Base-by-base conservation (phyloP, 2,113 vertebrate species). In the Jaculus jaculus region DNA sequence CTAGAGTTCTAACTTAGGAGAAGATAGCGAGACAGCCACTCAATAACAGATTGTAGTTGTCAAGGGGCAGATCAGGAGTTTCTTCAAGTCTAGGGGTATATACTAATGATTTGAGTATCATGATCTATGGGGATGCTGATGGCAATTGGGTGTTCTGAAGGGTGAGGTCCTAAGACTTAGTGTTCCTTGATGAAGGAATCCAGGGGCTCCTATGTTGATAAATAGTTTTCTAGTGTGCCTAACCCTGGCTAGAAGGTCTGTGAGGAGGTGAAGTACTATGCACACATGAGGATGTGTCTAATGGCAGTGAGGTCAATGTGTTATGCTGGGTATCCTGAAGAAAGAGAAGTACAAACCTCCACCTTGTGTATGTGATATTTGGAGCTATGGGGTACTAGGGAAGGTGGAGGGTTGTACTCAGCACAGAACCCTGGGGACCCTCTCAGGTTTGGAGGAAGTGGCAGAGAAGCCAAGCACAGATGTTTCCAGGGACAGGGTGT, bases 51-150 rank as follows among this genome's bases (percentile, higher is more conserved):
- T 2, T 3, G 2, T 68, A n/a, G 28, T 26, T 0, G 9, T 21
- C 54, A 7, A 23, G 26, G 34, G 74, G 23, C 17, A 3, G 34
- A 13, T 5, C 42, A 16, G 42, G 71, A n/a, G 15, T 24, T 23
- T 5, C 10, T 3, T 7, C 30, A 11, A 3, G 47, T 34, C 60
- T 28, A 6, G 1, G 15, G 8, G 34, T 39, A 34, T 58, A 0
- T 2, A 63, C 7, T 16, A 13, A 2, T 15, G 34, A 12, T 0
- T 1, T 2, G 1, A 34, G 47, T 28, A n/a, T 37, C 80, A 5
- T 63, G 39, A 0, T 0, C 5, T 11, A 21, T 18, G 6, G 17
- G 26, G 51, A 42, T 12, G 1, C 10, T 4, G 2, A 63, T 12
- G 8, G 42, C n/a, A 17, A 20, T 37, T 13, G 75, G 10, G 30